Evolutionary conservation across 1,140 invertebrate species (phyloP), one percentile per base, ranked within the genome.

Genomic region (Mizuhopecten yessoensis): DNA sequence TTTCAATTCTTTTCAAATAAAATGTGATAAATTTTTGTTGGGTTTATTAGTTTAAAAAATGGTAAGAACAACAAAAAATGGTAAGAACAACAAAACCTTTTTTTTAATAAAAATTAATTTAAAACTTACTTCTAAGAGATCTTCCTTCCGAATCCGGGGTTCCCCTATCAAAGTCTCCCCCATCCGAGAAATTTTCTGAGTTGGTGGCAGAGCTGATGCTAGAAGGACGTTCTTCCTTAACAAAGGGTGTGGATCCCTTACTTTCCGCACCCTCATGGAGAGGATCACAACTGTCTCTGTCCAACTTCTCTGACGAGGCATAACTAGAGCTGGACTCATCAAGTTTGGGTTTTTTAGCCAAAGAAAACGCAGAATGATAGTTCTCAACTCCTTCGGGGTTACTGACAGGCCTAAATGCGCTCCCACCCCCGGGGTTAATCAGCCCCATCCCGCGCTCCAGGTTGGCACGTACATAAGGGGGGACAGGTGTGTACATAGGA

Each of bases 291-390:
- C 33, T 89, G 87, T 92, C 92, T 23, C 88, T 42, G 34, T 92
- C 92, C 20, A 45, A 23, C 86, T 89, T 57, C 17, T 88, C 86
- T 9, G 39, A 75, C 23, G 90, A 88, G 49, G 87, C 45, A 34
- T 39, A 87, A 87, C 49, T 39, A 17, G 39, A 86, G 39, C 75
- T 86, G 10, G 89, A 33, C 29, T 96, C 95, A 45, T 96, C 95
- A 42, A 92, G 89, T 92, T 96, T 96, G 0, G 91, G 86, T 90
- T 94, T 93, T 91, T 96, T 96, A 0, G 95, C 94, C n/a, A 95
- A 94, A 10, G 95, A 94, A 91, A 96, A 96, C 34, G 96, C 96
- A 0, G 96, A 96, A 34, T 96, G 96, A 90, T 95, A 95, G 15
- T 93, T 93, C 42, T 95, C 94, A 20, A 90, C 92, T 34, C 88